A percentile compares a stretch with the other conserved stretches of the same genome.
Evolutionary conservation across 2,888 invertebrate species (phyloP).

Genomic region (Oscheius sp.): DNA sequence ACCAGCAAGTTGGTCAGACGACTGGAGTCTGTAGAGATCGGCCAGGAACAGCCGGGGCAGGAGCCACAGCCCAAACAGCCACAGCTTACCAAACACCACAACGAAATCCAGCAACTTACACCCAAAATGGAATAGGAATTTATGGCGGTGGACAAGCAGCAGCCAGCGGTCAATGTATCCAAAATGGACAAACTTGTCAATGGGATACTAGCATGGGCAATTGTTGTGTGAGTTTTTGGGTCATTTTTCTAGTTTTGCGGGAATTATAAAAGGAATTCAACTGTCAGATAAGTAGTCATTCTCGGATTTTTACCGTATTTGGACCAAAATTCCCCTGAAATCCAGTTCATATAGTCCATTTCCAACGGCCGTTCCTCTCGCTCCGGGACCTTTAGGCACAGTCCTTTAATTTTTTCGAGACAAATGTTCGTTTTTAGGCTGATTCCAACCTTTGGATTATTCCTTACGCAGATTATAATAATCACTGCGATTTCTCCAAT

Average conservation of each 20-base stretch:
- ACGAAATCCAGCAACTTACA: not conserved
- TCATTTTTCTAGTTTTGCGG: not conserved
- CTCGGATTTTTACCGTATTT: too few relatives aligned
- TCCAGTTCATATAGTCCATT: too few relatives aligned
- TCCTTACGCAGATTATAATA: too few relatives aligned
- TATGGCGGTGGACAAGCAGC: not conserved
- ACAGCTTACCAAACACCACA: not conserved
- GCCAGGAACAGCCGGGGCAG: not conserved
- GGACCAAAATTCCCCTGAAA: too few relatives aligned
- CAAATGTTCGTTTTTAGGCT: too few relatives aligned
- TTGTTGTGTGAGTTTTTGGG: slow-evolving; percentile 2
- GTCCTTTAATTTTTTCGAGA: too few relatives aligned
- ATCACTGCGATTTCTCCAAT: too few relatives aligned
- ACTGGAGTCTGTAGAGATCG: slow-evolving; percentile 7
- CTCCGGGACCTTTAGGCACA: too few relatives aligned
- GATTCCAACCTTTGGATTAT: too few relatives aligned
- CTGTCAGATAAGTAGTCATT: too few relatives aligned
- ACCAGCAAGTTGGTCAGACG: not conserved
- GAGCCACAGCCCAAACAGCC: too few relatives aligned
- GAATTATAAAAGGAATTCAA: not conserved
- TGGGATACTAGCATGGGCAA: slow-evolving; percentile 7
- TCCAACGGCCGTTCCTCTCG: too few relatives aligned
- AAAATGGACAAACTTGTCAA: slow-evolving; percentile 5
- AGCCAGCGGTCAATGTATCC: not conserved
- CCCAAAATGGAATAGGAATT: not conserved